Conservation (phyloP, 2,888 invertebrate species). For the Acanthacorydalis orientalis region DNA sequence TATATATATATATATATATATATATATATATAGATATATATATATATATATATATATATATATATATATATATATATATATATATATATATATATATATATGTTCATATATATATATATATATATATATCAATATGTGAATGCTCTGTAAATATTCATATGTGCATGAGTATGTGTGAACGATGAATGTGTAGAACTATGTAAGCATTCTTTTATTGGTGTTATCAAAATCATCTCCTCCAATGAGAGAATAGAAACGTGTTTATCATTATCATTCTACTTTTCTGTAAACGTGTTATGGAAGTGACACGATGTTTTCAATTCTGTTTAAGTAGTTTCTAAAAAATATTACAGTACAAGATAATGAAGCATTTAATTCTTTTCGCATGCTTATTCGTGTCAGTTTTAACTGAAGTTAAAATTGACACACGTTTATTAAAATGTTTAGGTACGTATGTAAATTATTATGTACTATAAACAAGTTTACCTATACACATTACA, state of each 20-base stretch:
- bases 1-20: too few species aligned
- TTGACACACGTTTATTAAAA: slow-evolving; percentile 24
- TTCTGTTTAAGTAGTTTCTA: not conserved
- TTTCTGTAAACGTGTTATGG: not conserved
- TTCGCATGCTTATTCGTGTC: not conserved
- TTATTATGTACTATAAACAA: not conserved
- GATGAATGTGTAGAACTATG: too few species aligned
- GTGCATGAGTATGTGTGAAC: too few species aligned
- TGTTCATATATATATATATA: too few species aligned
- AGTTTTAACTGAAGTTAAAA: slow-evolving; percentile 11
- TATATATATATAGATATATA: too few species aligned
- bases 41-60: too few species aligned
- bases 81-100: too few species aligned
- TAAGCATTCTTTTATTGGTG: too few species aligned
- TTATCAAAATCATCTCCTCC: not conserved
- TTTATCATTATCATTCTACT: not conserved
- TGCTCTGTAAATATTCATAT: too few species aligned
- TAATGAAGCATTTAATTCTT: not conserved
- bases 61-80: too few species aligned
- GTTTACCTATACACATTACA: too few species aligned
- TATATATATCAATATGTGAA: too few species aligned
- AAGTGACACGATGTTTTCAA: not conserved
- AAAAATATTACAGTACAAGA: not conserved
- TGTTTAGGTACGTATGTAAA: slow-evolving; percentile 27
- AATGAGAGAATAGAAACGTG: slow-evolving; percentile 1